Evolutionary conservation across 1,140 invertebrate species (phyloP), one percentile per base, ranked within the genome.

Genomic region (Heliconius nattereri): DNA sequence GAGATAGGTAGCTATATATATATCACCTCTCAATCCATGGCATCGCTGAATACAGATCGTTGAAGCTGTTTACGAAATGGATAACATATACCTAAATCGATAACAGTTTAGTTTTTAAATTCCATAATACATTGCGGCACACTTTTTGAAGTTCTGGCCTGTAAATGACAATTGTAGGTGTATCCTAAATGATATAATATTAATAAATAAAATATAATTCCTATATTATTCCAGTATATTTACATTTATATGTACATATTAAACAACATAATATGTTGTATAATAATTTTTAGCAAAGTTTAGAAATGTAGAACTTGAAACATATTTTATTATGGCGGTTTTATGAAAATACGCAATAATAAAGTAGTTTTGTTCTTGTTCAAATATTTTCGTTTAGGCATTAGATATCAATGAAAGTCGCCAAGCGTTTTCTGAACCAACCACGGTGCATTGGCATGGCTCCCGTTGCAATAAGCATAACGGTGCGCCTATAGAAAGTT

Each of bases 401-500:
- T 66, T 66, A 66, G 60, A 66, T 66, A 16, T 11, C 60, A 29
- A 66, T 66, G 60, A 66, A 29, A 66, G 26, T 29, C 60, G 26
- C 60, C 60, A 26, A 66, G 8, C 11, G 29, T 60, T 60, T 60
- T 66, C 20, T 66, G 23, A 29, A 66, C 26, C 2, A 66, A 29
- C 11, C 23, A 29, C 29, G 60, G 60, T 66, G 13, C 26, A 66
- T 29, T 66, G 60, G 60, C 60, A 66, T 66, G 60, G 13, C 9
- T 66, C 60, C 60, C 60, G 26, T 29, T 66, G 11, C 16, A 66
- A 66, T 66, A 66, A 66, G 9, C 60, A 66, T 66, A 66, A 66
- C 60, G 60, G 60, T 66, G 11, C 60, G 2, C 16, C 26, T 66
- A 29, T 66, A 66, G 26, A 16, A 66, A 26, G 26, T 16, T 26